Conservation (phyloP, 2,113 vertebrate species). For the Erythrocercus mccallii region DNA sequence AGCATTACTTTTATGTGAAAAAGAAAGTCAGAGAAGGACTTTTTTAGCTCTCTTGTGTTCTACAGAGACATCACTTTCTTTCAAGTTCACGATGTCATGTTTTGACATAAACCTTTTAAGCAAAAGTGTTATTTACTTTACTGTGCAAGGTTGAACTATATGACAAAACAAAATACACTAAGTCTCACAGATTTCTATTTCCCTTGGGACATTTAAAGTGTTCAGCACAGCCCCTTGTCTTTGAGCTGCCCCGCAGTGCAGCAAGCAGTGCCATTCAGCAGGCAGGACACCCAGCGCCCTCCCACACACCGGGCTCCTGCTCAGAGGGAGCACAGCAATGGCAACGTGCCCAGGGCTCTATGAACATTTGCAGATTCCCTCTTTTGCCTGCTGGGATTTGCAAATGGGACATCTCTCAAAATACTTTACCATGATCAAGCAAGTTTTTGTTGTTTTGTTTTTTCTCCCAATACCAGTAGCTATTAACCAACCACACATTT, state of each 20-base stretch:
- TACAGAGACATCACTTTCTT: background rate
- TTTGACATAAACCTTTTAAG: background rate
- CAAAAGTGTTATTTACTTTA: background rate
- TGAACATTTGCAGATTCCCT: background rate
- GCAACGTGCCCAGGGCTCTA: background rate
- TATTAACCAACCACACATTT: background rate
- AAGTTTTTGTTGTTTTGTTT: constrained; percentile 33
- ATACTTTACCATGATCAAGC: background rate
- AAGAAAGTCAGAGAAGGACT: background rate
- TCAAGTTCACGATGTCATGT: background rate
- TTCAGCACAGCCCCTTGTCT: background rate
- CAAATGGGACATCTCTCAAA: background rate
- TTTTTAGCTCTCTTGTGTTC: background rate
- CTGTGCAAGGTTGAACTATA: background rate
- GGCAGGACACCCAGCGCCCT: background rate
- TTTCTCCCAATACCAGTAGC: background rate
- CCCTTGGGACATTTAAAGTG: background rate
- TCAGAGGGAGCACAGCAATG: background rate
- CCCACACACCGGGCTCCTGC: background rate
- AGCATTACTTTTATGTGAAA: background rate
- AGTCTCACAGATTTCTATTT: background rate
- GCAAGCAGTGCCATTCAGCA: background rate
- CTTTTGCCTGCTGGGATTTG: background rate
- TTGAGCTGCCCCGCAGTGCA: background rate
- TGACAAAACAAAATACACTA: background rate